These are phyloP conservation scores for Paramormyrops kingsleyae DNA, from an alignment of 2,113 vertebrate genomes.

Conservation along the genomic window DNA sequence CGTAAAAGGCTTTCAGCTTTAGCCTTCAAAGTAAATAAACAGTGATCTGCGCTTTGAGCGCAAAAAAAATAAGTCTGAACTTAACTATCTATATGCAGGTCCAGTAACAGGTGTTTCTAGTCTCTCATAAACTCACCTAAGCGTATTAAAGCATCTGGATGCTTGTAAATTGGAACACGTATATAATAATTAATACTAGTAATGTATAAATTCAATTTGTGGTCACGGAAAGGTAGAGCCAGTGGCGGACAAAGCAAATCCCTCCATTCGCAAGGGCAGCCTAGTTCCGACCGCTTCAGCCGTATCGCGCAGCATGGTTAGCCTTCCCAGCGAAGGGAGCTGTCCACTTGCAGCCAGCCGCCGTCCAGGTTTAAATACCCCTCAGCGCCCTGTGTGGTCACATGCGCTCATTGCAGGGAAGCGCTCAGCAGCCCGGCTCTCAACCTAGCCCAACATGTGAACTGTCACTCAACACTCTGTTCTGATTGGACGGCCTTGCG, in stretches of 20 bases:
- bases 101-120: conserved; percentile 51
- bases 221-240: background rate
- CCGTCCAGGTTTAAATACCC: conserved; percentile 55
- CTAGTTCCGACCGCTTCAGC: conserved; percentile 5
- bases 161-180: background rate
- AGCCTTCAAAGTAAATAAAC: conserved; percentile 39
- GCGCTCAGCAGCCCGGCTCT: conserved; percentile 31
- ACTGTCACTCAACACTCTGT: background rate
- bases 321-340: conserved; percentile 22
- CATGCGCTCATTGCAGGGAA: conserved; percentile 43
- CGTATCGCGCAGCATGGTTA: background rate
- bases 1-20: conserved; percentile 33
- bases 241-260: background rate
- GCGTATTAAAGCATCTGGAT: background rate
- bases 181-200: background rate
- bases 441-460: conserved; percentile 1
- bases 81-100: conserved; percentile 1
- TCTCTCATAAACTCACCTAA: background rate
- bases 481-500: conserved; percentile 42
- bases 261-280: background rate
- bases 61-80: background rate
- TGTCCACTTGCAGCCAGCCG: conserved; percentile 42
- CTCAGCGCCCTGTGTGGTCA: conserved; percentile 48
- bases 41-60: conserved; percentile 3
- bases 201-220: background rate